phyloP scores from a whole-genome alignment of 2,888 invertebrate species.

The Harpalus rubripes region DNA sequence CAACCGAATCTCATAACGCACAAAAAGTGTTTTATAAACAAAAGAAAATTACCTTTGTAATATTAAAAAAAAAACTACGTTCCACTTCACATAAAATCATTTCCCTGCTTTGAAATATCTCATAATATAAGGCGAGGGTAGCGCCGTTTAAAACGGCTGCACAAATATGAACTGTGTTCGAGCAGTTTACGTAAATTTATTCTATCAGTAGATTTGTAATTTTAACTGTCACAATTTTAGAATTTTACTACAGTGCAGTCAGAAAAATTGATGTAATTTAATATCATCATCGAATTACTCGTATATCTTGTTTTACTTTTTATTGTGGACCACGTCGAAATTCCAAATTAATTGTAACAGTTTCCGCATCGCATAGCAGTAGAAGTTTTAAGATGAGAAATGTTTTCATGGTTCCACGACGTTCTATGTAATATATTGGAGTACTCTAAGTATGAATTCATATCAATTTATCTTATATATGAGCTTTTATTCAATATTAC shows the following conservation, averaged over 20 bases:
- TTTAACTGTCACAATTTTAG: background rate
- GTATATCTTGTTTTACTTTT: too few relatives aligned
- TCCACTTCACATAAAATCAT: constrained; percentile 15
- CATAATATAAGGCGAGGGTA: background rate
- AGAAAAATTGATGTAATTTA: background rate
- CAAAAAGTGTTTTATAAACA: constrained; percentile 22
- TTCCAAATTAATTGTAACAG: too few relatives aligned
- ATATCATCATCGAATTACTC: too few relatives aligned
- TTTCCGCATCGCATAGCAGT: too few relatives aligned
- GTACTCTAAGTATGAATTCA: constrained; percentile 16
- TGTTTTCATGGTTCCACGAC: too few relatives aligned
- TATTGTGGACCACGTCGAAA: too few relatives aligned
- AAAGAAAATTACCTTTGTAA: constrained; percentile 18
- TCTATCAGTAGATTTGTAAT: background rate
- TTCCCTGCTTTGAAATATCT: constrained; percentile 1
- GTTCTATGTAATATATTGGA: constrained; percentile 9
- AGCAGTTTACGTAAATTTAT: background rate
- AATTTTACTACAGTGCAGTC: background rate
- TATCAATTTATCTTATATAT: constrained; percentile 41
- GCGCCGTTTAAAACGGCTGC: background rate
- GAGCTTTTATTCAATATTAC: constrained; percentile 43
- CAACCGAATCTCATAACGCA: background rate
- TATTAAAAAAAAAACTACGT: constrained; percentile 10
- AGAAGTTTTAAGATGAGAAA: too few relatives aligned
- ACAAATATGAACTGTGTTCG: background rate